Conservation (phyloP, 2,113 vertebrate species). For the Peromyscus maniculatus region DNA sequence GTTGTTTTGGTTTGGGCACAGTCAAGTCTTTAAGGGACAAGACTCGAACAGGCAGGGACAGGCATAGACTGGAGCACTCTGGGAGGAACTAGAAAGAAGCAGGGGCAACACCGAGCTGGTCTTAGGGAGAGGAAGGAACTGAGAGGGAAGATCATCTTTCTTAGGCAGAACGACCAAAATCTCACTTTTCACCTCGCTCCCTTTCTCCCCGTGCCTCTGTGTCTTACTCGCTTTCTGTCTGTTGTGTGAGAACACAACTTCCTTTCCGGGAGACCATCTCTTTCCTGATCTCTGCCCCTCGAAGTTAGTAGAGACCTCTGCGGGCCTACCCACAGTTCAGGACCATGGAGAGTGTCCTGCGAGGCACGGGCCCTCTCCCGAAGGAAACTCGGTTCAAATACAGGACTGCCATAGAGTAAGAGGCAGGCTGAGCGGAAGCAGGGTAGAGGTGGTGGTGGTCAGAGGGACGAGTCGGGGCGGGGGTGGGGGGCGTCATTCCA, state of each 20-base stretch:
- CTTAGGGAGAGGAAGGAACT: background rate
- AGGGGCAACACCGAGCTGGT: background rate
- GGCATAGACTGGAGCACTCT: background rate
- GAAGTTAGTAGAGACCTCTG: background rate
- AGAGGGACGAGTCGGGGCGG: background rate
- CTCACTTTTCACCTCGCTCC: background rate
- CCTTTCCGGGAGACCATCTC: background rate
- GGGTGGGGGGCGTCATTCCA: background rate
- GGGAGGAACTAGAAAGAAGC: background rate
- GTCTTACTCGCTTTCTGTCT: background rate
- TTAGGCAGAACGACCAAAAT: conserved; percentile 8
- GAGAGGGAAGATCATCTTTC: background rate
- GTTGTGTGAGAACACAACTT: background rate
- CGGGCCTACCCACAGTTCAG: conserved; percentile 27
- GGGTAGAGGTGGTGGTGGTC: background rate
- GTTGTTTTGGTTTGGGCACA: background rate
- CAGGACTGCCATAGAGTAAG: background rate
- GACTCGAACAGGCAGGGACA: background rate
- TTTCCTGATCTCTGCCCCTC: background rate
- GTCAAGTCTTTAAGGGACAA: background rate
- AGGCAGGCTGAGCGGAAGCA: background rate
- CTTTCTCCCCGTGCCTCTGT: background rate
- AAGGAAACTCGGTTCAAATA: background rate
- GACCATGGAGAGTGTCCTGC: conserved; percentile 74
- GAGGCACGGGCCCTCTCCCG: rapidly evolving